Evolutionary conservation across 1,140 invertebrate species (phyloP).

Genomic region (Drosophila repleta): DNA sequence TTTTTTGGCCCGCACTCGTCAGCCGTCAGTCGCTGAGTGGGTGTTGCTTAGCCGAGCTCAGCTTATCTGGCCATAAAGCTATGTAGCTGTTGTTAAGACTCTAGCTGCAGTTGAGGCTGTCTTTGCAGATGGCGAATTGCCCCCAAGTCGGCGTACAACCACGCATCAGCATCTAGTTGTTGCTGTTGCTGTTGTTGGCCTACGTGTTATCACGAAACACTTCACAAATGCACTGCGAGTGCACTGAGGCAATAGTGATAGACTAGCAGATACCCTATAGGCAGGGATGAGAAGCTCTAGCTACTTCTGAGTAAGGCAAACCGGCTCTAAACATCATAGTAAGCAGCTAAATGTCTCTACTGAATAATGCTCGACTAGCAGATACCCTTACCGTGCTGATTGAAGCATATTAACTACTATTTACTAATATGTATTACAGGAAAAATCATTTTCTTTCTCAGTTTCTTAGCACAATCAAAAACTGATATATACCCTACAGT

Average conservation of each 20-base stretch:
- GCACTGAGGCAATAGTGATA: background rate
- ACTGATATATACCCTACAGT: too few relatives aligned
- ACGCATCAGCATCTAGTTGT: slow-evolving; percentile 68
- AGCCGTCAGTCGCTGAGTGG: slow-evolving; percentile 53
- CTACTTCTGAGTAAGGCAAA: too few relatives aligned
- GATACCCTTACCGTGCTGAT: too few relatives aligned
- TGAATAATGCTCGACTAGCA: too few relatives aligned
- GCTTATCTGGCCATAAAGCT: slow-evolving; percentile 43
- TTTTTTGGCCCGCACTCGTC: slow-evolving; percentile 15
- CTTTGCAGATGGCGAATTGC: slow-evolving; percentile 28
- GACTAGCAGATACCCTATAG: background rate
- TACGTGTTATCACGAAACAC: slow-evolving; percentile 78
- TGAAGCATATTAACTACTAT: too few relatives aligned
- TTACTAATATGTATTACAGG: too few relatives aligned
- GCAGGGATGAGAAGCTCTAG: background rate
- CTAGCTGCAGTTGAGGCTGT: slow-evolving; percentile 31
- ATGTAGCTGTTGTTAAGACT: slow-evolving; percentile 19
- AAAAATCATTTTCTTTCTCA: too few relatives aligned
- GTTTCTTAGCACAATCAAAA: background rate
- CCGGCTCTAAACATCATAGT: too few relatives aligned
- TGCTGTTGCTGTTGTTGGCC: slow-evolving; percentile 35
- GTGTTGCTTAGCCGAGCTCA: slow-evolving; percentile 55
- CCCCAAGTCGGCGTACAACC: slow-evolving; percentile 36
- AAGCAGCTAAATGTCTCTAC: too few relatives aligned
- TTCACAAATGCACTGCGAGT: slow-evolving; percentile 27